A percentile compares a stretch with the other conserved stretches of the same genome.
These are phyloP conservation scores for Gallinago solitaria DNA, from an alignment of 2,797 vertebrate species.

Conservation along the genomic window DNA sequence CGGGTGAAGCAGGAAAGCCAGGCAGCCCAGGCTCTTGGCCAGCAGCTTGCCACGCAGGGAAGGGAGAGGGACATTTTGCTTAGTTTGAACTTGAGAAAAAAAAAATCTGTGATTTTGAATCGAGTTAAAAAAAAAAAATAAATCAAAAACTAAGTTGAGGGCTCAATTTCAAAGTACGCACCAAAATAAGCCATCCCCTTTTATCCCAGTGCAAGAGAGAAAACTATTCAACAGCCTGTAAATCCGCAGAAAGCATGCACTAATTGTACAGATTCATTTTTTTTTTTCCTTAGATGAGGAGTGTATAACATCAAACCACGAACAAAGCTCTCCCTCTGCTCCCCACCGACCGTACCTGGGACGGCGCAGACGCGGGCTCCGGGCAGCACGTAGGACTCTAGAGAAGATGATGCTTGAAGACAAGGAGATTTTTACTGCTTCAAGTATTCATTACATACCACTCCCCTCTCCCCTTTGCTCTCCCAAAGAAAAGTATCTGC, in stretches of 20 bases:
- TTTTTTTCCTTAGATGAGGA: background rate
- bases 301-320: rapidly evolving
- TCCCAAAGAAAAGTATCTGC: slow-evolving; percentile 13
- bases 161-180: background rate
- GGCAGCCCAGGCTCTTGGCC: background rate
- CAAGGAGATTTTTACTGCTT: background rate
- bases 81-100: background rate
- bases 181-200: background rate
- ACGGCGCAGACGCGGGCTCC: background rate
- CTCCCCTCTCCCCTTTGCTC: slow-evolving; percentile 39
- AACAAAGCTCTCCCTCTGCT: background rate
- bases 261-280: background rate
- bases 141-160: background rate
- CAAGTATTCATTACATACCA: background rate
- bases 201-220: background rate
- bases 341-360: background rate
- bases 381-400: background rate
- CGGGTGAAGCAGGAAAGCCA: background rate
- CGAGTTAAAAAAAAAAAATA: background rate
- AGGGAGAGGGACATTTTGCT: background rate
- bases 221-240: background rate
- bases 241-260: background rate
- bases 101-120: rapidly evolving
- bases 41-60: background rate
- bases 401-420: background rate